A percentile compares a stretch with the other conserved stretches of the same genome.
Evolutionary conservation across 2,113 vertebrate species (phyloP).

Genomic region (Microtus richardsoni): DNA sequence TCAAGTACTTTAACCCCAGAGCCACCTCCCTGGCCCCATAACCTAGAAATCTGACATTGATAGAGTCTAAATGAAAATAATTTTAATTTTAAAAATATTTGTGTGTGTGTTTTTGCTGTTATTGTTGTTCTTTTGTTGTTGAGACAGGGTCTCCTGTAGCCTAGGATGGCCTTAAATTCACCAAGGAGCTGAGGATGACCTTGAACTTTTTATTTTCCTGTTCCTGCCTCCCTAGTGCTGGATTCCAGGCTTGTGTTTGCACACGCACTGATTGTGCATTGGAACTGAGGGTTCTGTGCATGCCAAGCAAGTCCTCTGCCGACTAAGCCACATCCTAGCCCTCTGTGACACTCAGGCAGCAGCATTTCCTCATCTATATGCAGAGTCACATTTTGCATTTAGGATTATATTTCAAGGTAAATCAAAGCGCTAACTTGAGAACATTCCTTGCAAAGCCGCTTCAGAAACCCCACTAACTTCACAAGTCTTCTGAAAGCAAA

Average conservation of each 20-base stretch:
- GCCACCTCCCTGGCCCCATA: no score
- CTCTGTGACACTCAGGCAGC: not conserved
- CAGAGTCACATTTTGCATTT: not conserved
- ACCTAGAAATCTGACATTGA: no score
- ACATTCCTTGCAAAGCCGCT: not conserved
- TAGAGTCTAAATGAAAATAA: no score
- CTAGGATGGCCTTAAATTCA: not conserved
- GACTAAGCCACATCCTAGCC: not conserved
- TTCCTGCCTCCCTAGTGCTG: not conserved
- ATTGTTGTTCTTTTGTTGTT: not conserved
- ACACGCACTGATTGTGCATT: no score
- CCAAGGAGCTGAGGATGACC: not conserved
- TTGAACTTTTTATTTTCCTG: not conserved
- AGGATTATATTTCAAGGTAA: conserved; percentile 11
- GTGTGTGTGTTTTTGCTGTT: not conserved
- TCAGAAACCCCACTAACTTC: not conserved
- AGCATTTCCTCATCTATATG: not conserved
- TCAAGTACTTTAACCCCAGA: no score
- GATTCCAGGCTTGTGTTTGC: no score
- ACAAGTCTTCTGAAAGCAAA: conserved; percentile 29
- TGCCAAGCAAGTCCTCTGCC: not conserved
- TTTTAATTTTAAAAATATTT: no score
- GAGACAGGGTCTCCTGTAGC: not conserved
- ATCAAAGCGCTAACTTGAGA: conserved; percentile 38
- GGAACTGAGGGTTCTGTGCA: not conserved